These are phyloP conservation scores for Tetheella fluctuosa DNA, from an alignment of 2,888 invertebrate species.

Conservation along the genomic window DNA sequence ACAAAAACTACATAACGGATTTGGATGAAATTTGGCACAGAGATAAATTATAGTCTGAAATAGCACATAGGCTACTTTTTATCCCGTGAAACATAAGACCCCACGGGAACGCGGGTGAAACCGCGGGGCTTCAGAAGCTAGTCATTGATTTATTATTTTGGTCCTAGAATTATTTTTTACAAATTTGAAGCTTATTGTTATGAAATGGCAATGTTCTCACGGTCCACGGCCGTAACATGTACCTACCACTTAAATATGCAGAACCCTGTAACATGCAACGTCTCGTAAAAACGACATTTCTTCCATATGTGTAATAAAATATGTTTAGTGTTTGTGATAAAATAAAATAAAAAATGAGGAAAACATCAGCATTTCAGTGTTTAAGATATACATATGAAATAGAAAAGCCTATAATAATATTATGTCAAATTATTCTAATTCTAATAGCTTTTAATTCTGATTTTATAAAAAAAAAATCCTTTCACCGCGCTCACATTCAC, in stretches of 20 bases:
- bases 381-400: not conserved
- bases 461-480: too few species aligned
- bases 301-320: conserved; percentile 35
- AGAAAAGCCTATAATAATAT: not conserved
- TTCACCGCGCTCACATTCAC: too few species aligned
- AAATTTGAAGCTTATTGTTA: conserved; percentile 4
- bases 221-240: conserved; percentile 14
- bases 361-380: conserved; percentile 34
- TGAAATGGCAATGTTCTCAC: conserved; percentile 15
- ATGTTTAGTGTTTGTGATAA: conserved; percentile 29
- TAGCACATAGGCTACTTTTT: too few species aligned
- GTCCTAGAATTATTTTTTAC: not conserved
- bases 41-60: too few species aligned
- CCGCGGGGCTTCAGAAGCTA: too few species aligned
- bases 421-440: too few species aligned
- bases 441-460: too few species aligned
- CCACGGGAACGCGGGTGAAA: too few species aligned
- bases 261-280: conserved; percentile 15
- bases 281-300: conserved; percentile 37
- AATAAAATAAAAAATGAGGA: conserved; percentile 34
- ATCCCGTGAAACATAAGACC: too few species aligned
- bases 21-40: too few species aligned
- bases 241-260: conserved; percentile 31
- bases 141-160: not conserved
- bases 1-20: too few species aligned